These are phyloP conservation scores for Halichondria panicea DNA, from an alignment of 37 sponge, comb jelly and placozoan species.

Conservation along the genomic window DNA sequence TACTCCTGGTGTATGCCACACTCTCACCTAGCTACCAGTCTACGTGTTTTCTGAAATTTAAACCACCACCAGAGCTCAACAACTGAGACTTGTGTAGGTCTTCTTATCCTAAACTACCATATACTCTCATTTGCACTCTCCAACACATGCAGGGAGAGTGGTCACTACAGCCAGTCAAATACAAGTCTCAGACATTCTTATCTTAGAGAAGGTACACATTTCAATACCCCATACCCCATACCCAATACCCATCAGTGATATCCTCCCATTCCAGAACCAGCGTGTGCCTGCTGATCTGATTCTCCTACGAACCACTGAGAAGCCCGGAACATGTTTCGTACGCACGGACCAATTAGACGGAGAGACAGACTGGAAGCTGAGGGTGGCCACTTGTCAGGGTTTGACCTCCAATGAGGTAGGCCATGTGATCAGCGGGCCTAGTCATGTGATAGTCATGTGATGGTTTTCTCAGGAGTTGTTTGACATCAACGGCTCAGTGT, in stretches of 20 bases:
- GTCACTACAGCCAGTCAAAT: slow-evolving; percentile 60
- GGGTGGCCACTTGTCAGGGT: slow-evolving; percentile 68
- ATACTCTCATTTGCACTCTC: no score
- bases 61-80: no score
- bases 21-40: no score
- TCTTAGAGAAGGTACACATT: slow-evolving; percentile 72
- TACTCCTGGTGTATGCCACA: background rate
- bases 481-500: slow-evolving; percentile 46
- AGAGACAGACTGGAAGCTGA: slow-evolving; percentile 97
- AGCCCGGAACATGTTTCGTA: slow-evolving; percentile 89
- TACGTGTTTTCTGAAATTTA: no score
- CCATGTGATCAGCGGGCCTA: background rate
- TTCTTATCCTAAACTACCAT: no score
- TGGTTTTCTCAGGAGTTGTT: slow-evolving; percentile 69
- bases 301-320: slow-evolving; percentile 87
- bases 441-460: no score
- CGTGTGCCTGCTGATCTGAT: slow-evolving; percentile 89
- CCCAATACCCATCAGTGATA: background rate
- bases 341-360: slow-evolving; percentile 96
- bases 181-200: slow-evolving; percentile 75
- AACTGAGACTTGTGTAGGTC: no score
- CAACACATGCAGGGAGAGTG: slow-evolving; percentile 66
- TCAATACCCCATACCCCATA: background rate
- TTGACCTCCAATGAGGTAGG: slow-evolving; percentile 59
- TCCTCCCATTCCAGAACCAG: slow-evolving; percentile 69